Evolutionary conservation across 2,888 invertebrate species (phyloP).

Genomic region (Ceraclea dissimilis): DNA sequence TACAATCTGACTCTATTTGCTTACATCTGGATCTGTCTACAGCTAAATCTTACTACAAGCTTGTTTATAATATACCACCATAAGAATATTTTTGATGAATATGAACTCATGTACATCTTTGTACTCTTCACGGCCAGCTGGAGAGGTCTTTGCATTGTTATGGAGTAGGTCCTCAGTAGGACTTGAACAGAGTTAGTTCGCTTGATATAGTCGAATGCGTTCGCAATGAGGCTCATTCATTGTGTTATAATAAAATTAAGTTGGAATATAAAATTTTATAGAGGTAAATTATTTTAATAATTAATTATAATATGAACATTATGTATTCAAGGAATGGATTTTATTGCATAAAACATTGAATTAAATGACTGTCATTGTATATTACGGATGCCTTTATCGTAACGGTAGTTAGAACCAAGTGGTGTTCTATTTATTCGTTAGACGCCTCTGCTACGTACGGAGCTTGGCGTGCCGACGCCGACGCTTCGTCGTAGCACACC

Average conservation of each 20-base stretch:
- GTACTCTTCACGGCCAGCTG: no score
- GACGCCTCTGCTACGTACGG: slow-evolving; percentile 17
- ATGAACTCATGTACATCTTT: no score
- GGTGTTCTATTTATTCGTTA: slow-evolving; percentile 44
- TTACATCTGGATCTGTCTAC: no score
- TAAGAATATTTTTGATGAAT: no score
- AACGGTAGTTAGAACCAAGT: slow-evolving; percentile 42
- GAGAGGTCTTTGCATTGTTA: no score
- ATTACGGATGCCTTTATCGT: neutral
- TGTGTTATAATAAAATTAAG: slow-evolving; percentile 1
- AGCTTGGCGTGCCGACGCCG: neutral
- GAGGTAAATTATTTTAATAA: neutral
- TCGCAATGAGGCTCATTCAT: no score
- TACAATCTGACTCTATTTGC: no score
- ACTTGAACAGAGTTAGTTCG: no score
- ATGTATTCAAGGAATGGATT: neutral
- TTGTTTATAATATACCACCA: no score
- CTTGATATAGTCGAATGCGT: no score
- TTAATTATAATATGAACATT: neutral
- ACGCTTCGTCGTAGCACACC: neutral
- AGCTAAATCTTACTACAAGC: no score
- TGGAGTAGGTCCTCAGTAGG: no score
- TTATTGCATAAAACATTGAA: slow-evolving; percentile 2
- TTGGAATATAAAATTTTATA: slow-evolving; percentile 3
- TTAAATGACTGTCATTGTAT: neutral